Base-by-base conservation (phyloP, 2,113 vertebrate species). In the Mus musculus region DNA sequence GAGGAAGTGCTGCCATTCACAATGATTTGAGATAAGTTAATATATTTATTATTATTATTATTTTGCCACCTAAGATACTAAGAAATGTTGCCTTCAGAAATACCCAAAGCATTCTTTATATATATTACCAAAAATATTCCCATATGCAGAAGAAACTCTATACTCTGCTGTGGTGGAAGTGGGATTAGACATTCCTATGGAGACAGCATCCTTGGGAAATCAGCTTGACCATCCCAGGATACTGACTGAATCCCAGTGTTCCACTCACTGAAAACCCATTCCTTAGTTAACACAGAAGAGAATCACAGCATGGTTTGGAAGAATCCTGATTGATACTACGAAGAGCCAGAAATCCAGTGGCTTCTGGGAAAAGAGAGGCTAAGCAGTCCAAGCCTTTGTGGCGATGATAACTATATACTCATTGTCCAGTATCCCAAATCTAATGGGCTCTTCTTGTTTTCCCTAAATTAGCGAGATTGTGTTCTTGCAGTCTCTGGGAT, bases 11-110 rank as follows among this genome's bases (percentile, higher is more conserved):
- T 19, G 75, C 26, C 13, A 88, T 52, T 87, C 86, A 9, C 72
- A 96, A 75, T 94, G 90, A 77, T 81, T 85, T 82, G 19, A 87
- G 54, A 69, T 71, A 63, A 95, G 84, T 30, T 88, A 75, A 65
- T 72, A 19, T 39, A 56, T 67, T 87, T 87, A 82, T 28, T n/a
- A n/a, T n/a, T n/a, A n/a, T n/a, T n/a, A n/a, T n/a, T n/a, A n/a
- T n/a, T n/a, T 0, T 67, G 33, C 19, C 69, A 80, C 7, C 5
- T 71, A 78, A 87, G 69, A 49, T 82, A 67, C 88, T 88, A 92
- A 61, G n/a, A 94, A 89, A 90, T 67, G 52, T 5, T 92, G 52
- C 49, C 39, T 4, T 89, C 19, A n/a, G 56, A 54, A 89, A 85
- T 54, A 95, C 11, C 17, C n/a, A 92, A 95, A 59, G 13, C 4